These are phyloP conservation scores for Scortum barcoo DNA, from an alignment of 2,113 vertebrate species.

Conservation along the genomic window DNA sequence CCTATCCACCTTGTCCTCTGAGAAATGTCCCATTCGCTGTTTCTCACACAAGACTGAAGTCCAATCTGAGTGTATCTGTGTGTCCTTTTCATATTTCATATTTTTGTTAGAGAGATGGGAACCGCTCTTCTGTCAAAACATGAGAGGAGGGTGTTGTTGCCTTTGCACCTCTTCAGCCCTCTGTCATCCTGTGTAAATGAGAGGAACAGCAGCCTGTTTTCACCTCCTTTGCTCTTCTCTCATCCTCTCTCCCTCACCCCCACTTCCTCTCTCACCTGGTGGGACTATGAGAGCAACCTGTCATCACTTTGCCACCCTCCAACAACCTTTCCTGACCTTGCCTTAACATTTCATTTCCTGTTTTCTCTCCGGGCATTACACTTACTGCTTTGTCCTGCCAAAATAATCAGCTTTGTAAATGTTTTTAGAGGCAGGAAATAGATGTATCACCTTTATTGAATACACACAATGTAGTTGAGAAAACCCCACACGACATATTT, in stretches of 20 bases:
- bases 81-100: neutral
- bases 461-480: too few species aligned
- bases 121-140: constrained; percentile 4
- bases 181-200: constrained; percentile 25
- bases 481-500: too few species aligned
- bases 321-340: constrained; percentile 2
- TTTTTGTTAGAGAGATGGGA: neutral
- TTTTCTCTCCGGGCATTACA: neutral
- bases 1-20: too few species aligned
- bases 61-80: neutral
- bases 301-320: constrained; percentile 13
- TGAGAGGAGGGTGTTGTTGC: neutral
- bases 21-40: too few species aligned
- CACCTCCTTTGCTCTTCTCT: neutral
- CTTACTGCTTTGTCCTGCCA: neutral
- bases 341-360: constrained; percentile 22
- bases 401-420: too few species aligned
- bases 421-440: too few species aligned
- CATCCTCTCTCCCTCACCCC: neutral
- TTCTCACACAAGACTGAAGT: neutral
- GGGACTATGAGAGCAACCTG: neutral
- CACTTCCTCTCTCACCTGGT: constrained; percentile 3
- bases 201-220: constrained; percentile 18
- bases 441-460: too few species aligned
- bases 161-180: constrained; percentile 8